Evolutionary conservation across 2,888 invertebrate genomes (phyloP).

Genomic region (Caenorhabditis auriculariae): DNA sequence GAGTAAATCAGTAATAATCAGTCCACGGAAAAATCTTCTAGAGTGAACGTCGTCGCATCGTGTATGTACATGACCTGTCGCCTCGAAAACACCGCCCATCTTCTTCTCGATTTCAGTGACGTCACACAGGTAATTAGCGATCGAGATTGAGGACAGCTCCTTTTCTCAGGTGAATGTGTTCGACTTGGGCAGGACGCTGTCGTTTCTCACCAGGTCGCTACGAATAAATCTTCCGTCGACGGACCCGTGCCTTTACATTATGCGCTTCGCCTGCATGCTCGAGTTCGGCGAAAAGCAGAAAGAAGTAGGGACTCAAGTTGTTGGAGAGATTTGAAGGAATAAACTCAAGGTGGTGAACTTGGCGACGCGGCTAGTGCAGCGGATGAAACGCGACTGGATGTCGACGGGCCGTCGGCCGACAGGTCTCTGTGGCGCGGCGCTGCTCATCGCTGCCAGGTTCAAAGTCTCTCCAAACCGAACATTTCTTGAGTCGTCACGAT

Average conservation of each 20-base stretch:
- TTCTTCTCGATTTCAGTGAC: slow-evolving; percentile 95
- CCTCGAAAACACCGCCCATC: slow-evolving; percentile 89
- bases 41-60: slow-evolving; percentile 86
- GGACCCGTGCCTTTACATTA: slow-evolving; percentile 94
- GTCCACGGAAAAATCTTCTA: slow-evolving; percentile 7
- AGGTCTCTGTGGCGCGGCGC: slow-evolving; percentile 94
- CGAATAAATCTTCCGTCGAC: slow-evolving; percentile 72
- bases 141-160: not conserved
- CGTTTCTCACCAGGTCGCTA: slow-evolving; percentile 82
- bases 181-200: slow-evolving; percentile 87
- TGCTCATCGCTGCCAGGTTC: slow-evolving; percentile 84
- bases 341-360: slow-evolving; percentile 78
- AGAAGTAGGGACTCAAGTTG: slow-evolving; percentile 67
- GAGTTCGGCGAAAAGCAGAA: slow-evolving; percentile 85
- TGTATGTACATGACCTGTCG: slow-evolving; percentile 96
- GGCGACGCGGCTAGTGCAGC: slow-evolving; percentile 85
- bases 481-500: slow-evolving; percentile 68
- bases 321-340: slow-evolving; percentile 3
- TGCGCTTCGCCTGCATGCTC: slow-evolving; percentile 88
- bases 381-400: slow-evolving; percentile 97
- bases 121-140: slow-evolving; percentile 67
- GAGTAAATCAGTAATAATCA: no score
- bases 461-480: slow-evolving; percentile 68
- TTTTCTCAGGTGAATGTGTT: slow-evolving; percentile 84
- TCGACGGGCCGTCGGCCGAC: slow-evolving; percentile 93